Evolutionary conservation across 2,888 invertebrate species (phyloP), one percentile per base, ranked within the genome.

Genomic region (Caenorhabditis becei): DNA sequence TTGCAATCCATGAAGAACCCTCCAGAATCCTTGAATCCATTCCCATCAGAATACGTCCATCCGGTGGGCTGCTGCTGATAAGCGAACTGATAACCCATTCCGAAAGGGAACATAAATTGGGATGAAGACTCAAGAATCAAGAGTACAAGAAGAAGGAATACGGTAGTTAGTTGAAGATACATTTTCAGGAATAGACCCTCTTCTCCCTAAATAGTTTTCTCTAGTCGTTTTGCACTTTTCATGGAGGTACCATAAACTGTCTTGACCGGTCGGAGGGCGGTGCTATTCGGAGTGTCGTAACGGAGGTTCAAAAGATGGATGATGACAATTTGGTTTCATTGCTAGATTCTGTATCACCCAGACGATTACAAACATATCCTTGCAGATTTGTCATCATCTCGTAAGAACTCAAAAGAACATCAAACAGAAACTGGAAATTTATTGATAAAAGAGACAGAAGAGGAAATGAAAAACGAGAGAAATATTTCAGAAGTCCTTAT

Each of bases 81-180:
- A 35, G 20, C 28, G 11, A 2, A 32, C 18, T 35, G 35, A 35
- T 35, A 58, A 11, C 32, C 35, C 35, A 58, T 58, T 35, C 58
- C 58, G 20, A 58, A 58, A n/a, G 58, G 58, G 35, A 58, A 58
- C 5, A 58, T n/a, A 35, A 58, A 58, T 35, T 58, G 58, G 35
- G 35, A 32, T 35, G 10, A n/a, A 5, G 35, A 18, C 1, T 14
- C n/a, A 1, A 35, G 41, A 14, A 16, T 10, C 3, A 41, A 3
- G 16, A 41, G 41, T 2, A 14, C 14, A 3, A 41, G 16, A 41
- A 41, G 41, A 14, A 16, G 14, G 14, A 41, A 41, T 41, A 41
- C 14, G 16, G 10, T 10, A 14, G 14, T 41, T 14, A 16, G 10
- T 41, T 16, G 41, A 35, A 35, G 5, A 35, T 35, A 8, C 41